Evolutionary conservation across 2,888 invertebrate genomes (phyloP).

Genomic region (Trilocha varians): DNA sequence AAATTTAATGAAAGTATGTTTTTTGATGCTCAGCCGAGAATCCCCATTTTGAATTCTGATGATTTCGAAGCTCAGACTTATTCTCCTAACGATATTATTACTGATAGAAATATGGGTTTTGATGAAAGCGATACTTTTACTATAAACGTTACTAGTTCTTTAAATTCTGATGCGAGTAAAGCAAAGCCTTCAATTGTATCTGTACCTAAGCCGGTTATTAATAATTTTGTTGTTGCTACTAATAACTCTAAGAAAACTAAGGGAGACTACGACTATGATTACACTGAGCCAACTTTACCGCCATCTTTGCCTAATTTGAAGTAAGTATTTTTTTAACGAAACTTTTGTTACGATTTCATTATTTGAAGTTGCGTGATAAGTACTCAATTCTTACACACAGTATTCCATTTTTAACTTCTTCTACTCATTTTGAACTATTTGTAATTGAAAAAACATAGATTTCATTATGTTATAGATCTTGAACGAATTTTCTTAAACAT

Average conservation of each 20-base stretch:
- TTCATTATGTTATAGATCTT: too few species aligned
- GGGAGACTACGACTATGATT: conserved; percentile 79
- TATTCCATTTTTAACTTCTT: too few species aligned
- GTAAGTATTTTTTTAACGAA: conserved; percentile 58
- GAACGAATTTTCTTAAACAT: too few species aligned
- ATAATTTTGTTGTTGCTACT: conserved; percentile 48
- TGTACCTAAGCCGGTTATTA: conserved; percentile 38
- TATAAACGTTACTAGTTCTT: conserved; percentile 72
- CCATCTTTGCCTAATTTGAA: conserved; percentile 88
- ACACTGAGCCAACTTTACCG: conserved; percentile 80
- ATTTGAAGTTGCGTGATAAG: too few species aligned
- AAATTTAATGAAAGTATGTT: conserved; percentile 34
- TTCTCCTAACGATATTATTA: conserved; percentile 54
- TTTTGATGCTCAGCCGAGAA: conserved; percentile 36
- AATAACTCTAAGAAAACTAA: conserved; percentile 72
- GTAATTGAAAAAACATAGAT: too few species aligned
- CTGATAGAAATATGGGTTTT: conserved; percentile 43
- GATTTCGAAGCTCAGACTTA: conserved; percentile 44
- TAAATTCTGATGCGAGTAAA: conserved; percentile 53
- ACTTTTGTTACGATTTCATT: too few species aligned
- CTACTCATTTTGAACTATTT: too few species aligned
- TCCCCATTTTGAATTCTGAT: conserved; percentile 34
- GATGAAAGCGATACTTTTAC: conserved; percentile 69
- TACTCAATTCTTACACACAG: too few species aligned
- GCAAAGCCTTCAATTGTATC: conserved; percentile 20